Evolutionary conservation across 2,797 vertebrate genomes (phyloP).

Genomic region (Hypotaenidia okinawae): DNA sequence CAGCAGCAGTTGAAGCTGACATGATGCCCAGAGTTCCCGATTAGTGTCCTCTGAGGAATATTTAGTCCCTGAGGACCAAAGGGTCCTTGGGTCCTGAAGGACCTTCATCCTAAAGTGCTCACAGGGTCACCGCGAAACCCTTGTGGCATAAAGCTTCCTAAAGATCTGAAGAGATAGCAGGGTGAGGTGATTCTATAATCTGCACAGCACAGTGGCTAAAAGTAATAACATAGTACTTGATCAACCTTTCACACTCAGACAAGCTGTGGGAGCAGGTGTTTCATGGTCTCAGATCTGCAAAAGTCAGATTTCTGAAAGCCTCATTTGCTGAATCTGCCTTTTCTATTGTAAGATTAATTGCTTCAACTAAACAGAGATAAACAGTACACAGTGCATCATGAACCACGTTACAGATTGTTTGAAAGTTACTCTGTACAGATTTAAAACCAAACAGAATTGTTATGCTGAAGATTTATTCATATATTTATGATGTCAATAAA

Average conservation of each 20-base stretch:
- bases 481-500: not conserved
- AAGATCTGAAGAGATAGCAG: not conserved
- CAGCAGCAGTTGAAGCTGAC: not conserved
- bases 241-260: not conserved
- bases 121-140: not conserved
- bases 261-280: constrained; percentile 26
- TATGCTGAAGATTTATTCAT: not conserved
- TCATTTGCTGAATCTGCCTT: constrained; percentile 41
- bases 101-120: not conserved
- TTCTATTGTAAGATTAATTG: constrained; percentile 44
- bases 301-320: not conserved
- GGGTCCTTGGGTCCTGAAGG: not conserved
- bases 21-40: not conserved
- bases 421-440: not conserved
- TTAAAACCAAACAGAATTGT: not conserved
- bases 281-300: constrained; percentile 8
- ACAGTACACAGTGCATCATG: not conserved
- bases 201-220: not conserved
- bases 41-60: not conserved
- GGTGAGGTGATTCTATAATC: not conserved
- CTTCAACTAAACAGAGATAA: not conserved
- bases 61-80: not conserved
- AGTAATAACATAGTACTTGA: constrained; percentile 18
- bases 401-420: not conserved
- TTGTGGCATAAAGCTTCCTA: not conserved